Evolutionary conservation across 2,888 invertebrate species (phyloP).

Genomic region (Dioctria rufipes): DNA sequence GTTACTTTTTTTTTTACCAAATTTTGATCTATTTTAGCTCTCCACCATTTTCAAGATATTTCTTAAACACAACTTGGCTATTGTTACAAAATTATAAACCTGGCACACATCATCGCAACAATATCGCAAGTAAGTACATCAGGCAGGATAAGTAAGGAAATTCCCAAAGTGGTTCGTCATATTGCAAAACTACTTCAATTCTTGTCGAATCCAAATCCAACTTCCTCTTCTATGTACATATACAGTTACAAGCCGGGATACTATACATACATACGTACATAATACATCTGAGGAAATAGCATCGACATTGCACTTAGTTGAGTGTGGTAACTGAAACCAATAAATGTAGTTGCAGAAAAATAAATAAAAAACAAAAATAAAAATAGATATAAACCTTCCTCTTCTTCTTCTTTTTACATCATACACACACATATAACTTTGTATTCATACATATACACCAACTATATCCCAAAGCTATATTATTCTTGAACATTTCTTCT

Average conservation of each 20-base stretch:
- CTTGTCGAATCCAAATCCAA: conserved; percentile 2
- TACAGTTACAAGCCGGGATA: no score
- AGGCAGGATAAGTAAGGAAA: conserved; percentile 1
- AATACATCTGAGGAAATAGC: conserved; percentile 19
- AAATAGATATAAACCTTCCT: conserved; percentile 15
- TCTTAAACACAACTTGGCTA: conserved; percentile 37
- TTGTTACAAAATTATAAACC: conserved; percentile 29
- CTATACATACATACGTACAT: background rate
- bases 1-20: no score
- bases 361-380: background rate
- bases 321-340: conserved; percentile 1
- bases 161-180: conserved; percentile 23
- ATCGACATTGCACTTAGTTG: background rate
- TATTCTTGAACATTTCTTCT: background rate
- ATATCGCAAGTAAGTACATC: no score
- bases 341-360: background rate
- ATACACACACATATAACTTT: no score
- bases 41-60: conserved; percentile 2
- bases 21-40: conserved; percentile 20
- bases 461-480: background rate
- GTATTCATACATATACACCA: background rate
- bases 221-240: background rate
- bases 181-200: background rate
- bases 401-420: conserved; percentile 17
- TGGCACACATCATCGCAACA: no score